Evolutionary conservation across 2,797 vertebrate species (phyloP).

Genomic region (Nannoperca obscura): DNA sequence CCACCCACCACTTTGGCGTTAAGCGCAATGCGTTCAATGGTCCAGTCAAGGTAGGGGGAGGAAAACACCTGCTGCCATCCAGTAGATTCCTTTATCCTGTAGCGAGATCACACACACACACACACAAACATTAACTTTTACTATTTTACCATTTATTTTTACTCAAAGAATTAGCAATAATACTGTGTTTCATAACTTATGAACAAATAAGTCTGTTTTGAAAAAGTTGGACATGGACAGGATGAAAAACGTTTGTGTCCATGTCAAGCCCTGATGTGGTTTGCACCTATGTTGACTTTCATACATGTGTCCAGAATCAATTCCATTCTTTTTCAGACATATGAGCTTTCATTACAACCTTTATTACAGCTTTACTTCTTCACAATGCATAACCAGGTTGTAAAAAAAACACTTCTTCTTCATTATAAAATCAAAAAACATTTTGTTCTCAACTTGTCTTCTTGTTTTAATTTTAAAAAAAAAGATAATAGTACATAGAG

Average conservation of each 20-base stretch:
- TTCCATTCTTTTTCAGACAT: neutral
- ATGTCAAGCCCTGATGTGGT: neutral
- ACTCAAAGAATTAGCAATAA: neutral
- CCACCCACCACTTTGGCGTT: conserved; percentile 98
- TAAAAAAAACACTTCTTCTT: neutral
- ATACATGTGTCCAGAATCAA: neutral
- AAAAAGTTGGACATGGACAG: no score
- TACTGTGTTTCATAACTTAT: neutral
- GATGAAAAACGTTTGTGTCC: no score
- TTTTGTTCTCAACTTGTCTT: neutral
- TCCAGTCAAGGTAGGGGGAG: conserved; percentile 95
- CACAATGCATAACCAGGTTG: no score
- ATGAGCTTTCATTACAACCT: neutral
- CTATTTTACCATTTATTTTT: neutral
- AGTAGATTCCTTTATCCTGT: conserved; percentile 97
- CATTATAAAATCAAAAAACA: neutral
- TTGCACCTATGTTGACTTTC: neutral
- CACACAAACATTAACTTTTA: neutral
- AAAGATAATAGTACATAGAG: neutral
- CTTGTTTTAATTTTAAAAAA: neutral
- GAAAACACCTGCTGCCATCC: conserved; percentile 99
- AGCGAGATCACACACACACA: conserved; percentile 5
- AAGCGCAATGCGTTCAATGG: conserved; percentile 94
- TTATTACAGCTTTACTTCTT: no score
- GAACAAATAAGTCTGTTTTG: neutral